These are phyloP conservation scores for Gadopsis bispinosus DNA, from an alignment of 2,797 vertebrate genomes.

Conservation along the genomic window DNA sequence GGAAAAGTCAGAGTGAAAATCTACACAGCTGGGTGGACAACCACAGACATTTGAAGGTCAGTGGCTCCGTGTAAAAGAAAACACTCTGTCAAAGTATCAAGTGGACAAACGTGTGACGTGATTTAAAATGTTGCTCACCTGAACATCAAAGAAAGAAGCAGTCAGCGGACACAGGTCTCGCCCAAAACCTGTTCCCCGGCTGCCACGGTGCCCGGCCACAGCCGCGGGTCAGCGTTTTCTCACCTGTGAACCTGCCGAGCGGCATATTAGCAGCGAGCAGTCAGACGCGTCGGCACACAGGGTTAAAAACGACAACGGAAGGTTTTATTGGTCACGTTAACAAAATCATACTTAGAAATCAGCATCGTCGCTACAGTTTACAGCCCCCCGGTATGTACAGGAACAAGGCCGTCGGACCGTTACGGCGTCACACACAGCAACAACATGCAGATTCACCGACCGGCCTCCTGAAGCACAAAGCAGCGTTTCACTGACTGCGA, in stretches of 20 bases:
- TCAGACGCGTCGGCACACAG: neutral
- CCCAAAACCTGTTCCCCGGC: no score
- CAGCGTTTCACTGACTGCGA: conserved; percentile 9
- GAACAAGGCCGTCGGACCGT: conserved; percentile 51
- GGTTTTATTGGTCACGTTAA: conserved; percentile 70
- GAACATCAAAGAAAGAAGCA: no score
- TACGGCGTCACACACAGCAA: conserved; percentile 58
- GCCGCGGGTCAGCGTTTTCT: neutral
- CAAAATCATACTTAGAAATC: conserved; percentile 65
- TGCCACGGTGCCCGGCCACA: neutral
- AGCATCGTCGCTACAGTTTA: conserved; percentile 32
- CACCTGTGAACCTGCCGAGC: neutral
- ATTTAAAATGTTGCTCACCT: no score
- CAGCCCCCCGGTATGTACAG: conserved; percentile 59
- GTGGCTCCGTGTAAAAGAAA: neutral
- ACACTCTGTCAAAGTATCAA: neutral
- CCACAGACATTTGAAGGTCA: neutral
- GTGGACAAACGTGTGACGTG: no score
- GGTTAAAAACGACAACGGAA: conserved; percentile 62
- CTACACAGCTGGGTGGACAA: neutral
- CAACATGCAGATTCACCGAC: conserved; percentile 69
- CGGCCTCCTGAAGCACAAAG: conserved; percentile 31
- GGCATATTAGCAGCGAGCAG: neutral
- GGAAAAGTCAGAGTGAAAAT: neutral
- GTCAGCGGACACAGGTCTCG: no score